phyloP scores from a whole-genome alignment of 2,888 invertebrate genomes.

The Plusia festucae region DNA sequence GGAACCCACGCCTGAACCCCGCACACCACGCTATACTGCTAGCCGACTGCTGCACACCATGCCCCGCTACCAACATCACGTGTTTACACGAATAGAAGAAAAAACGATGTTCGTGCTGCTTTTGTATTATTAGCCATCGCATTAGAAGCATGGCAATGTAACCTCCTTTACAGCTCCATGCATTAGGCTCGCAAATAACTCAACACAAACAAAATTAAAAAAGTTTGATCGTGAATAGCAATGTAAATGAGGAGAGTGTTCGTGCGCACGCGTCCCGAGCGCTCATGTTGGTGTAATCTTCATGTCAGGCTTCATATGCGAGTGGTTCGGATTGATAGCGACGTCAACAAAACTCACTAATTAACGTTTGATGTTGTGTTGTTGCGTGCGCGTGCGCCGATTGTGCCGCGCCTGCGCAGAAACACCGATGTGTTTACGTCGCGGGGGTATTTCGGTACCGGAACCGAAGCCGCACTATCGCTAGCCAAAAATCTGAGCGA shows the following conservation, averaged over 20 bases:
- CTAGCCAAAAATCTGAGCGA: conserved; percentile 80
- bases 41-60: conserved; percentile 28
- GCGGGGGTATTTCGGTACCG: conserved; percentile 84
- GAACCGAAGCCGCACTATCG: conserved; percentile 79
- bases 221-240: conserved; percentile 25
- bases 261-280: conserved; percentile 37
- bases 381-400: conserved; percentile 47
- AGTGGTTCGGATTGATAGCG: conserved; percentile 28
- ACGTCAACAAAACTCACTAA: conserved; percentile 42
- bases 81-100: not conserved
- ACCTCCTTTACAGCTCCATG: conserved; percentile 20
- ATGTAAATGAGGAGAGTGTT: conserved; percentile 26
- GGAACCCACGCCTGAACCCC: conserved; percentile 33
- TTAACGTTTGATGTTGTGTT: conserved; percentile 50
- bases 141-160: not conserved
- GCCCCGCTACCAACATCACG: conserved; percentile 9
- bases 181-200: conserved; percentile 35
- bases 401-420: conserved; percentile 52
- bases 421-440: conserved; percentile 76
- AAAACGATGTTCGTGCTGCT: not conserved
- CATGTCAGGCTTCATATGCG: conserved; percentile 29
- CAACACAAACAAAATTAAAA: conserved; percentile 31
- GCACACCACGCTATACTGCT: conserved; percentile 37
- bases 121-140: not conserved
- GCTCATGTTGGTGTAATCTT: conserved; percentile 26